Conservation (phyloP, 2,888 invertebrate genomes). For the Bimastos eiseni region DNA sequence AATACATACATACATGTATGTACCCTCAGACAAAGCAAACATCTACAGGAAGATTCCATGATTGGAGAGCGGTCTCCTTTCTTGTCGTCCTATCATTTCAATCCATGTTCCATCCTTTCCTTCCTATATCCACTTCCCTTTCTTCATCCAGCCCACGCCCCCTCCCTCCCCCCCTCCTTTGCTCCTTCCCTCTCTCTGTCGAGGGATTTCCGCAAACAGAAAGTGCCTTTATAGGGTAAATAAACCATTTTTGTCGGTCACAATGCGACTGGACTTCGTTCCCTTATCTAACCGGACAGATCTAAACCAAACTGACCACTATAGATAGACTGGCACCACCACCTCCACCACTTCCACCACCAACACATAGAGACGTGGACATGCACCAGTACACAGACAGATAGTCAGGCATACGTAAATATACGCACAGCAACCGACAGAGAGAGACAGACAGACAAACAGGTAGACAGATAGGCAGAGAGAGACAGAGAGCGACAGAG, state of each 20-base stretch:
- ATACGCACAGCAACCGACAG: neutral
- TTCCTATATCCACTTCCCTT: neutral
- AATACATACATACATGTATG: neutral
- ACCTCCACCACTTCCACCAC: too few species aligned
- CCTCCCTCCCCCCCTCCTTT: neutral
- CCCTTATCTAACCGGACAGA: neutral
- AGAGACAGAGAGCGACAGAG: too few species aligned
- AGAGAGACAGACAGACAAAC: too few species aligned
- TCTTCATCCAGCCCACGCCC: neutral
- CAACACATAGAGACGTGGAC: too few species aligned
- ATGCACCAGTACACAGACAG: neutral
- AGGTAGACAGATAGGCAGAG: too few species aligned
- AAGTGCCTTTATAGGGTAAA: slow-evolving; percentile 3
- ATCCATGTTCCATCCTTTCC: neutral
- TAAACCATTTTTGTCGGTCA: slow-evolving; percentile 6
- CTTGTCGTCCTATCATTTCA: neutral
- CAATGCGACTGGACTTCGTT: neutral
- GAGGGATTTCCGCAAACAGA: neutral
- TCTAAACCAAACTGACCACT: slow-evolving; percentile 5
- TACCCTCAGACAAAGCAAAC: too few species aligned
- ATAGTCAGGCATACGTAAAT: neutral
- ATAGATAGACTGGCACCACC: neutral
- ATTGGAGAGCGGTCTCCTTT: too few species aligned
- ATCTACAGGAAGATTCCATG: neutral
- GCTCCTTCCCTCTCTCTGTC: neutral